These are phyloP conservation scores for Paratrypauchen microcephalus DNA, from an alignment of 2,797 vertebrate genomes.

Conservation along the genomic window DNA sequence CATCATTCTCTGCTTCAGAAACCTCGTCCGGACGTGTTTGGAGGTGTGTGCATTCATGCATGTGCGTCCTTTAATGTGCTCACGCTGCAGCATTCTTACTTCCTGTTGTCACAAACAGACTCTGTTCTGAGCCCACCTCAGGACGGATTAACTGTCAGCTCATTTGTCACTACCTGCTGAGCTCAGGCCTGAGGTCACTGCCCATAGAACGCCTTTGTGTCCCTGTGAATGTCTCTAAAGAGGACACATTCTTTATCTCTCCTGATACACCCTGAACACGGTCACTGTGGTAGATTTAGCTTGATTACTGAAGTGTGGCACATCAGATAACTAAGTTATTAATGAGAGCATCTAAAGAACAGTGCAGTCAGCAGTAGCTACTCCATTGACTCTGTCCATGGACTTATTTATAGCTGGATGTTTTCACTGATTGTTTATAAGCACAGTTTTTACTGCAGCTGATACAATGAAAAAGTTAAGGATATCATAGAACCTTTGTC, in stretches of 20 bases:
- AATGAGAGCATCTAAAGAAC: neutral
- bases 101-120: slow-evolving; percentile 70
- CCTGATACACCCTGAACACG: slow-evolving; percentile 25
- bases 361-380: neutral
- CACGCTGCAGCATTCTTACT: slow-evolving; percentile 35
- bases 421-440: neutral
- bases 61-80: slow-evolving; percentile 34
- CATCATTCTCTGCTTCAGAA: slow-evolving; percentile 29
- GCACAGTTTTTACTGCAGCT: neutral
- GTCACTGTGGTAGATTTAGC: slow-evolving; percentile 29
- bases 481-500: neutral
- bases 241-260: slow-evolving; percentile 56
- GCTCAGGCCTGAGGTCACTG: slow-evolving; percentile 65
- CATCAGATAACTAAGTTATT: slow-evolving; percentile 7
- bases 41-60: slow-evolving; percentile 52
- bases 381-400: neutral
- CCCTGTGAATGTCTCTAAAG: slow-evolving; percentile 51
- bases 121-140: slow-evolving; percentile 66
- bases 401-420: neutral
- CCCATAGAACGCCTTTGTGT: slow-evolving; percentile 61
- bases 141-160: slow-evolving; percentile 76
- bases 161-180: slow-evolving; percentile 79
- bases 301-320: slow-evolving; percentile 30
- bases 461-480: neutral
- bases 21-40: slow-evolving; percentile 36